Percentiles rank a stretch among this genome's conserved stretches.
Conservation (phyloP, 2,888 invertebrate genomes). For the Mamestra brassicae region DNA sequence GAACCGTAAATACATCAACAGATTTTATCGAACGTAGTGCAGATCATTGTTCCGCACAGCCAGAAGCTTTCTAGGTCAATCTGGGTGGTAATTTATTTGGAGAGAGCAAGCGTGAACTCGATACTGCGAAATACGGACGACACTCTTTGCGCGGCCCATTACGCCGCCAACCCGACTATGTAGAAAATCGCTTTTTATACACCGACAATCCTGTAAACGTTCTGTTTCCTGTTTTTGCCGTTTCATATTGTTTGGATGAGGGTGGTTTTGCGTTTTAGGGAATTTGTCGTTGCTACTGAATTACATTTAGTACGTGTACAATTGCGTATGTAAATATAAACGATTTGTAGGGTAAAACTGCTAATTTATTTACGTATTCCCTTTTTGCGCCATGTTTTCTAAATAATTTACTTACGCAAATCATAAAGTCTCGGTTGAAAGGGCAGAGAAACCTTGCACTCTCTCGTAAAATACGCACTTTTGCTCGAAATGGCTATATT, state of each 20-base stretch:
- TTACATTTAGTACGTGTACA: constrained; percentile 63
- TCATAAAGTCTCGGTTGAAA: constrained; percentile 41
- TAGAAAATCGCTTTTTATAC: constrained; percentile 75
- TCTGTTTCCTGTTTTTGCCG: constrained; percentile 70
- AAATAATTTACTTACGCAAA: constrained; percentile 49
- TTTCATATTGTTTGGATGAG: constrained; percentile 69
- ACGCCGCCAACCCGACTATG: constrained; percentile 71
- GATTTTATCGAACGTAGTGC: constrained; percentile 62
- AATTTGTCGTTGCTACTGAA: constrained; percentile 62
- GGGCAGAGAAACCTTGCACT: constrained; percentile 42
- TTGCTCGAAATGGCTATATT: constrained; percentile 27
- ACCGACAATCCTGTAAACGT: constrained; percentile 71
- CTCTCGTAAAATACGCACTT: constrained; percentile 47
- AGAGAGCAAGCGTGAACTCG: constrained; percentile 79
- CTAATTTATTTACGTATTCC: constrained; percentile 52
- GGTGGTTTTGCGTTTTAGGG: constrained; percentile 62
- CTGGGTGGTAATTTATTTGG: constrained; percentile 84
- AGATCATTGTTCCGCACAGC: constrained; percentile 77
- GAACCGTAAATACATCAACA: constrained; percentile 60
- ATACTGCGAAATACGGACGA: constrained; percentile 75
- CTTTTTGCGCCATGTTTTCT: constrained; percentile 33
- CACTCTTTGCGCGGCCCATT: constrained; percentile 70
- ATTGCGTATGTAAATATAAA: constrained; percentile 59
- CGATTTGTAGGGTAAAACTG: constrained; percentile 49
- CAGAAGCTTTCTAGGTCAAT: constrained; percentile 85